Evolutionary conservation across 2,888 invertebrate species (phyloP).

Genomic region (Deilephila elpenor): DNA sequence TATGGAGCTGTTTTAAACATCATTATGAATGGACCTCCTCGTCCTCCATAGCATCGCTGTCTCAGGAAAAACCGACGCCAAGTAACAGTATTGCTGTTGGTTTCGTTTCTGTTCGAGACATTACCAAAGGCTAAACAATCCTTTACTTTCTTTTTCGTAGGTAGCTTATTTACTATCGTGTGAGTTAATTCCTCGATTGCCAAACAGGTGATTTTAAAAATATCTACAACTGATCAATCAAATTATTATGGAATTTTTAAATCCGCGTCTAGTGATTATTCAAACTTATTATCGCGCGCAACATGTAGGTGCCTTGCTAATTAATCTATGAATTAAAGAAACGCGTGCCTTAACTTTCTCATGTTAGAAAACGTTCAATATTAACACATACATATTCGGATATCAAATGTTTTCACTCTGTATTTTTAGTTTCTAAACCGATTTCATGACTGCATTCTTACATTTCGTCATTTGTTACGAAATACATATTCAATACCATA

Average conservation of each 20-base stretch:
- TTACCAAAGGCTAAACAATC: too few species aligned
- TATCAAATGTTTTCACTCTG: constrained; percentile 24
- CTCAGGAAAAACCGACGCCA: too few species aligned
- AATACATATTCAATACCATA: not conserved
- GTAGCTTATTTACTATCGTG: too few species aligned
- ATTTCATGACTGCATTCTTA: constrained; percentile 1
- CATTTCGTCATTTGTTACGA: constrained; percentile 1
- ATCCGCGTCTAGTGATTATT: constrained; percentile 9
- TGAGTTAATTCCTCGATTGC: too few species aligned
- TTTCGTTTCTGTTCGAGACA: too few species aligned
- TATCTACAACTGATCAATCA: not conserved
- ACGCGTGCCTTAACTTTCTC: constrained; percentile 24
- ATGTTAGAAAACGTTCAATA: constrained; percentile 27
- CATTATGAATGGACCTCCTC: too few species aligned
- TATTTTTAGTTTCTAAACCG: constrained; percentile 11
- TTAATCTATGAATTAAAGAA: constrained; percentile 23
- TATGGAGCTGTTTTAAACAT: too few species aligned
- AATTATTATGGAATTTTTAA: not conserved
- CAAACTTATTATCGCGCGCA: constrained; percentile 3
- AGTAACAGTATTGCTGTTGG: too few species aligned
- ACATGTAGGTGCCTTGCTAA: constrained; percentile 24
- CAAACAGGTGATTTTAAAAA: too few species aligned
- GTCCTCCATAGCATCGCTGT: too few species aligned
- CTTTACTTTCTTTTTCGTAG: too few species aligned
- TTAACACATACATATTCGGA: constrained; percentile 23